phyloP scores from a whole-genome alignment of 2,888 invertebrate genomes.

The Sinopyrophorus schimmeli region DNA sequence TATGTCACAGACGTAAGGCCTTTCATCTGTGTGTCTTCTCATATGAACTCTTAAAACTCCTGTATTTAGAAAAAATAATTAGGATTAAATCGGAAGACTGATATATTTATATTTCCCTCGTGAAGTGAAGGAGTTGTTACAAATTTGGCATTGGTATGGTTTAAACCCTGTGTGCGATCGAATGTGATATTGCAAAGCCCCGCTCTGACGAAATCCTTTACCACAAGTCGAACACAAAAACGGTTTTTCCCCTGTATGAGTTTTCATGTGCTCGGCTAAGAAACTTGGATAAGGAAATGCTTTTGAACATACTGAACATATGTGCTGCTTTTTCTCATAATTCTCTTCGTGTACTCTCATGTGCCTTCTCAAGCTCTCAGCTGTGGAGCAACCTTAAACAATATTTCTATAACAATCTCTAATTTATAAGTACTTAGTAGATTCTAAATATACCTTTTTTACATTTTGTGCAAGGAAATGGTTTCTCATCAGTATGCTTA shows the following conservation, averaged over 20 bases:
- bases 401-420: background rate
- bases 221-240: conserved; percentile 50
- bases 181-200: conserved; percentile 38
- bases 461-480: conserved; percentile 48
- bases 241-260: conserved; percentile 52
- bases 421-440: background rate
- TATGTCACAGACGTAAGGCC: conserved; percentile 41
- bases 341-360: conserved; percentile 48
- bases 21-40: conserved; percentile 38
- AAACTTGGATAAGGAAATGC: conserved; percentile 47
- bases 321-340: conserved; percentile 45
- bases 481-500: conserved; percentile 47
- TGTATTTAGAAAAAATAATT: conserved; percentile 16
- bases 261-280: conserved; percentile 51
- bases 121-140: conserved; percentile 36
- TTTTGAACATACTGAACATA: conserved; percentile 46
- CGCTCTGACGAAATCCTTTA: conserved; percentile 51
- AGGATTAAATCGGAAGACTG: background rate
- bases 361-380: conserved; percentile 49
- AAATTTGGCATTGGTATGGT: conserved; percentile 38
- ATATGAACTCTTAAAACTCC: conserved; percentile 39
- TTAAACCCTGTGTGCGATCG: conserved; percentile 40
- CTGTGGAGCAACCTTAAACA: conserved; percentile 47
- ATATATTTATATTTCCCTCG: conserved; percentile 36
- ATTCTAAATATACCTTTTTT: conserved; percentile 42